Conservation (phyloP, 2,888 invertebrate species). For the Andrena marginata region DNA sequence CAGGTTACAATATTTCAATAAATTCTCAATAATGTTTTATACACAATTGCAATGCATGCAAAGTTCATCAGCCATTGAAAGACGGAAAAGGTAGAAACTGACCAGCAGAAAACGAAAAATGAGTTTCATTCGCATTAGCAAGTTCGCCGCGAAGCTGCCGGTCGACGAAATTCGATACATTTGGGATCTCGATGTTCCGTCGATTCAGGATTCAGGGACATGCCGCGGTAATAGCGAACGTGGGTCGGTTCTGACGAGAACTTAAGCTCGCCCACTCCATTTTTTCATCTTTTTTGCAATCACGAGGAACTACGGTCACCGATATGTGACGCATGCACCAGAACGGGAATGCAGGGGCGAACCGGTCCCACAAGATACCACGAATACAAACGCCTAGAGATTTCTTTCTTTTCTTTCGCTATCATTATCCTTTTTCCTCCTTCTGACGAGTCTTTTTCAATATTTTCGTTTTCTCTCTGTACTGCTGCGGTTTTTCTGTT, state of each 20-base stretch:
- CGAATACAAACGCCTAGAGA: constrained; percentile 45
- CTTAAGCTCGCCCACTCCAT: constrained; percentile 71
- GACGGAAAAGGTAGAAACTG: no score
- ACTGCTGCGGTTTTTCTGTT: not conserved
- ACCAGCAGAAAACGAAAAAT: not conserved
- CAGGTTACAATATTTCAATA: no score
- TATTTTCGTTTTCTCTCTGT: constrained; percentile 1
- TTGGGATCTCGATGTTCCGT: constrained; percentile 23
- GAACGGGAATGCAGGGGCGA: constrained; percentile 71
- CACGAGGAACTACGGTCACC: constrained; percentile 59
- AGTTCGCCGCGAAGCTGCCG: not conserved
- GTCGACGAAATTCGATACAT: constrained; percentile 37
- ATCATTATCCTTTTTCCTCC: not conserved
- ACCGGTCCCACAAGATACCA: constrained; percentile 71
- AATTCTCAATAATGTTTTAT: no score
- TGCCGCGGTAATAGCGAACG: constrained; percentile 59
- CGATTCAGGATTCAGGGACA: constrained; percentile 41
- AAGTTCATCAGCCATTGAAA: no score
- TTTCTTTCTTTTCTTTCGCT: constrained; percentile 6
- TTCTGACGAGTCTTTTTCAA: not conserved
- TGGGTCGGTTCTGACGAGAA: constrained; percentile 71
- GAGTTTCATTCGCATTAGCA: not conserved
- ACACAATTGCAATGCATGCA: no score
- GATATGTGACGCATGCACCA: constrained; percentile 64
- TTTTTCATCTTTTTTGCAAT: constrained; percentile 60